These are phyloP conservation scores for Phyllostomus hastatus DNA, from an alignment of 2,113 vertebrate species.

Conservation along the genomic window DNA sequence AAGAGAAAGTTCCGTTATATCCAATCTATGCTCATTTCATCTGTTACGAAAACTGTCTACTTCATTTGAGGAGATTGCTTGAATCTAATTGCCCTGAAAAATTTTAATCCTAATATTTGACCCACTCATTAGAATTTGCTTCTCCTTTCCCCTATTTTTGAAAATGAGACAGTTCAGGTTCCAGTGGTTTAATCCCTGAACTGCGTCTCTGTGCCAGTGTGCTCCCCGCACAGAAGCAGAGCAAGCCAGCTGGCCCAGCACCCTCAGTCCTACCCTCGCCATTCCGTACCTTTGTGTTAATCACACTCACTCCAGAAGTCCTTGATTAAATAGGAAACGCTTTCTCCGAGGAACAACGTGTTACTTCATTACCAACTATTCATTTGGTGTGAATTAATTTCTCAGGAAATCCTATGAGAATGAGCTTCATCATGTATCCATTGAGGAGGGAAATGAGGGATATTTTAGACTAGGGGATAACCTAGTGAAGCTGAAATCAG, in stretches of 20 bases:
- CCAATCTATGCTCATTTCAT: neutral
- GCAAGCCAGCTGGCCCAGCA: neutral
- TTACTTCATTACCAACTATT: neutral
- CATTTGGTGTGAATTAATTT: neutral
- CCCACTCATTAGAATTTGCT: neutral
- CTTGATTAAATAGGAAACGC: neutral
- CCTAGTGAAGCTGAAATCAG: neutral
- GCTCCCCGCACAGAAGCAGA: neutral
- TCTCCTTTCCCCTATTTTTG: neutral
- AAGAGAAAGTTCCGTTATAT: neutral
- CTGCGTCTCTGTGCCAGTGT: rapidly evolving
- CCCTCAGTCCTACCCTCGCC: too few species aligned
- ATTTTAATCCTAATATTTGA: neutral
- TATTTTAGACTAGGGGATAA: neutral
- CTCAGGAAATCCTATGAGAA: neutral
- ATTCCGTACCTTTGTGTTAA: neutral
- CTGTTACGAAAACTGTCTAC: neutral
- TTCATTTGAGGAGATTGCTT: neutral
- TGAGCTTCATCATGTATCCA: neutral
- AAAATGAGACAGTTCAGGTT: neutral
- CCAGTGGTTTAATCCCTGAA: too few species aligned
- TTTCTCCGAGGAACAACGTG: neutral
- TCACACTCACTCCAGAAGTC: neutral
- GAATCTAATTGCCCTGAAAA: neutral
- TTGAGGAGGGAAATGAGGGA: neutral